A percentile compares a stretch with the other conserved stretches of the same genome.
phyloP scores from a whole-genome alignment of 2,797 vertebrate species.

The Lagodon rhomboides region DNA sequence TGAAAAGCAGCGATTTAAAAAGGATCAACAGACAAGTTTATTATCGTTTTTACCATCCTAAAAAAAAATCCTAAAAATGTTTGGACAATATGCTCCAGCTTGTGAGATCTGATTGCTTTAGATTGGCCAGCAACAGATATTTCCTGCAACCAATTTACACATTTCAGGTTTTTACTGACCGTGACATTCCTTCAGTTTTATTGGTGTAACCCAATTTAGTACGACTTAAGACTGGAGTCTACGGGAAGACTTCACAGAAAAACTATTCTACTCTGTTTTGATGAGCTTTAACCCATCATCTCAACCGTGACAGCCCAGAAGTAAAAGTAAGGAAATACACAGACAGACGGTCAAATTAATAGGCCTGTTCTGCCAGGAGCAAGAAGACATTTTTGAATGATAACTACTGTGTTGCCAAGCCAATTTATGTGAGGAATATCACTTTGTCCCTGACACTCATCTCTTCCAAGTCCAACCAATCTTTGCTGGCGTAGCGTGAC shows the following conservation, averaged over 20 bases:
- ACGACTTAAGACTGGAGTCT: background rate
- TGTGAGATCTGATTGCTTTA: background rate
- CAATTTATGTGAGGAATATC: background rate
- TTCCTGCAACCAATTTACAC: background rate
- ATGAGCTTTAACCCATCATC: background rate
- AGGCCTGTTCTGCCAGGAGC: background rate
- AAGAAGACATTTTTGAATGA: background rate
- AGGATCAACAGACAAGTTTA: background rate
- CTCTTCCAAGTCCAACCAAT: slow-evolving; percentile 12
- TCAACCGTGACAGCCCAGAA: background rate
- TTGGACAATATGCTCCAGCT: background rate
- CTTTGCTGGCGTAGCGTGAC: slow-evolving; percentile 3
- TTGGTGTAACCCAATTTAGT: background rate
- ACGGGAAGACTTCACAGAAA: background rate
- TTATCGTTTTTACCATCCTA: background rate
- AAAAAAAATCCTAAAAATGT: background rate
- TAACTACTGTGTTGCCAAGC: background rate
- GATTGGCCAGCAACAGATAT: slow-evolving; percentile 1
- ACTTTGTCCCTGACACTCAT: background rate
- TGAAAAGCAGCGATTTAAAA: background rate
- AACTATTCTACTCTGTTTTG: background rate
- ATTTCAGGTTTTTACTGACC: background rate
- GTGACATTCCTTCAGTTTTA: background rate
- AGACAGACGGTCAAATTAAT: background rate
- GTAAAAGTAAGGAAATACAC: background rate